These are phyloP conservation scores for Venustaconcha ellipsiformis DNA, from an alignment of 1,140 invertebrate genomes.

Conservation along the genomic window DNA sequence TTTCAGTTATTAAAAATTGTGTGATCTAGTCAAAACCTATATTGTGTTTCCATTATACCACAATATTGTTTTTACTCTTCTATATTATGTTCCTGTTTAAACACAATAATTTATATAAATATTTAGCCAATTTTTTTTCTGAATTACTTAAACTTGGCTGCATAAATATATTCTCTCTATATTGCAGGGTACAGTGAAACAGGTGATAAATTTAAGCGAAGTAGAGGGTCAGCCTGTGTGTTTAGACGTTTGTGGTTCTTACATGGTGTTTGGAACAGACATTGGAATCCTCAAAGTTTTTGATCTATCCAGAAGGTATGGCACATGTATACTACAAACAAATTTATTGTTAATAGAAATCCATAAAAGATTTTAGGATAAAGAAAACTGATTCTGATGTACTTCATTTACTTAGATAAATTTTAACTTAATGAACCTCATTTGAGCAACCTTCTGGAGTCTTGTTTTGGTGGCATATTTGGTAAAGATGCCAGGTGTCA, in stretches of 20 bases:
- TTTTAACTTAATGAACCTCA: background rate
- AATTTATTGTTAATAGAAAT: background rate
- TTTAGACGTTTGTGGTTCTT: constrained; percentile 85
- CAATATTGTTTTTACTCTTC: too few species aligned
- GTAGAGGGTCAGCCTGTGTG: constrained; percentile 88
- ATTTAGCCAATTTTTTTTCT: too few species aligned
- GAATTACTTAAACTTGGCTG: too few species aligned
- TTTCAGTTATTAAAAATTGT: too few species aligned
- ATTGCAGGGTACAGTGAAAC: constrained; percentile 80
- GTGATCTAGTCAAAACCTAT: too few species aligned
- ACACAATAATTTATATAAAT: too few species aligned
- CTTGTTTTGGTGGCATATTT: too few species aligned
- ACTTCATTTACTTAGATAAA: background rate
- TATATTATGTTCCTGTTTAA: too few species aligned
- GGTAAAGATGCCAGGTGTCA: too few species aligned
- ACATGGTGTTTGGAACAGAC: constrained; percentile 86
- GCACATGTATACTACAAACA: constrained; percentile 49
- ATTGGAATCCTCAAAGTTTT: constrained; percentile 90
- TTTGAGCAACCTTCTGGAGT: too few species aligned
- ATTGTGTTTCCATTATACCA: too few species aligned
- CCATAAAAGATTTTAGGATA: background rate
- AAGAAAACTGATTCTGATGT: background rate
- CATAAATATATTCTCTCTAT: constrained; percentile 4
- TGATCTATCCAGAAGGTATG: constrained; percentile 85
- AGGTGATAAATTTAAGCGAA: constrained; percentile 77